Percentiles rank a stretch among this genome's conserved stretches.
These are phyloP conservation scores for Calameuta filiformis DNA, from an alignment of 2,888 invertebrate species.

Conservation along the genomic window DNA sequence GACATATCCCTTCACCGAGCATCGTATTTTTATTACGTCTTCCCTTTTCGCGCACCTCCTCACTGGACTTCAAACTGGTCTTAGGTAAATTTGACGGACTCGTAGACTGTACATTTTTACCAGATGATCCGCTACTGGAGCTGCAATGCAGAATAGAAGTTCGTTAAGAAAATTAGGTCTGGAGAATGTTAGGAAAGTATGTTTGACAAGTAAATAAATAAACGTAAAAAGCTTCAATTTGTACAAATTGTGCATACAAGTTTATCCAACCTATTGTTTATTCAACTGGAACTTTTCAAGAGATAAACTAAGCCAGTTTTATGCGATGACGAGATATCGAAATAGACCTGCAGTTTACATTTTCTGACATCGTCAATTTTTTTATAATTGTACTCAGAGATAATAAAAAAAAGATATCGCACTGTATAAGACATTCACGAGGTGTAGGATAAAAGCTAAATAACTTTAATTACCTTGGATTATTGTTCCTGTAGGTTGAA, in stretches of 20 bases:
- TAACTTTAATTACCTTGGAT: not conserved
- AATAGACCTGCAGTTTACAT: too few relatives aligned
- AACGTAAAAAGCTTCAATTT: too few relatives aligned
- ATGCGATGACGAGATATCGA: too few relatives aligned
- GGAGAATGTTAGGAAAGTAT: not conserved
- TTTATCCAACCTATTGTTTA: too few relatives aligned
- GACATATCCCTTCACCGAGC: conserved; percentile 67
- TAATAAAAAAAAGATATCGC: not conserved
- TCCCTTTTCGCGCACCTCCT: conserved; percentile 21
- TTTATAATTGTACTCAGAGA: not conserved
- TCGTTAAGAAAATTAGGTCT: not conserved
- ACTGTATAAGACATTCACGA: not conserved
- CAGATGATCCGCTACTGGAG: conserved; percentile 29
- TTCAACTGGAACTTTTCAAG: too few relatives aligned
- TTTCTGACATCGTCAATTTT: too few relatives aligned
- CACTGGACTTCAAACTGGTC: conserved; percentile 30
- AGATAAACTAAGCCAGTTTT: too few relatives aligned
- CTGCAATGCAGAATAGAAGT: conserved; percentile 22
- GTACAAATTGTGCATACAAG: too few relatives aligned
- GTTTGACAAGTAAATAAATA: not conserved
- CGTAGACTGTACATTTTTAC: conserved; percentile 32
- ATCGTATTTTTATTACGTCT: conserved; percentile 34
- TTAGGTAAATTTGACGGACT: conserved; percentile 39
- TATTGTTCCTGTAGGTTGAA: not conserved
- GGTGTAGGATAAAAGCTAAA: not conserved